These are phyloP conservation scores for Eupleurogrammus muticus DNA, from an alignment of 2,797 vertebrate species.

Conservation along the genomic window DNA sequence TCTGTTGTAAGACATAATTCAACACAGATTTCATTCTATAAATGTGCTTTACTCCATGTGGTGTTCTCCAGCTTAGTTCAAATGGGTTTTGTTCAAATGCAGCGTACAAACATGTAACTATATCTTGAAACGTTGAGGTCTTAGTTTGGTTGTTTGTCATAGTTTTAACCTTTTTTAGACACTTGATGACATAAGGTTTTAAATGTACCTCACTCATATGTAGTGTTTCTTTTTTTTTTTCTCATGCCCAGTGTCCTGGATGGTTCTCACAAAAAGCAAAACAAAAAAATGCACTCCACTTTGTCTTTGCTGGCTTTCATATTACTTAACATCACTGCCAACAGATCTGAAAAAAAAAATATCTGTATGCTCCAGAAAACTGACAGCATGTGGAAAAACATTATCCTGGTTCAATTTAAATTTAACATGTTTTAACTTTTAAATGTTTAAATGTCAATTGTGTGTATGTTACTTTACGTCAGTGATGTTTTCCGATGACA, in stretches of 20 bases:
- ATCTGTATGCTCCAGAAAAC: slow-evolving; percentile 35
- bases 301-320: slow-evolving; percentile 29
- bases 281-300: slow-evolving; percentile 2
- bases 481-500: slow-evolving; percentile 30
- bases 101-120: slow-evolving; percentile 19
- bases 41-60: slow-evolving; percentile 48
- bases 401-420: slow-evolving; percentile 30
- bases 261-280: slow-evolving; percentile 14
- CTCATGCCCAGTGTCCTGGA: slow-evolving; percentile 28
- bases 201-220: slow-evolving; percentile 35
- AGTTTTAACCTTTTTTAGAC: slow-evolving; percentile 24
- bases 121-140: slow-evolving; percentile 5
- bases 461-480: slow-evolving; percentile 27
- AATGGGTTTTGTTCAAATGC: slow-evolving; percentile 30
- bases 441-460: slow-evolving; percentile 27
- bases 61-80: slow-evolving; percentile 19
- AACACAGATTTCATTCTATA: slow-evolving; percentile 45
- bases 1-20: slow-evolving; percentile 34
- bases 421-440: slow-evolving; percentile 15
- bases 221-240: slow-evolving; percentile 31
- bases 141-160: slow-evolving; percentile 21
- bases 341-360: slow-evolving; percentile 16
- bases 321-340: slow-evolving; percentile 28
- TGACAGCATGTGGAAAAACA: slow-evolving; percentile 35
- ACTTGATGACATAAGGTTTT: slow-evolving; percentile 25